These are phyloP conservation scores for Cynaeus angustus DNA, from an alignment of 2,888 invertebrate species.

Conservation along the genomic window DNA sequence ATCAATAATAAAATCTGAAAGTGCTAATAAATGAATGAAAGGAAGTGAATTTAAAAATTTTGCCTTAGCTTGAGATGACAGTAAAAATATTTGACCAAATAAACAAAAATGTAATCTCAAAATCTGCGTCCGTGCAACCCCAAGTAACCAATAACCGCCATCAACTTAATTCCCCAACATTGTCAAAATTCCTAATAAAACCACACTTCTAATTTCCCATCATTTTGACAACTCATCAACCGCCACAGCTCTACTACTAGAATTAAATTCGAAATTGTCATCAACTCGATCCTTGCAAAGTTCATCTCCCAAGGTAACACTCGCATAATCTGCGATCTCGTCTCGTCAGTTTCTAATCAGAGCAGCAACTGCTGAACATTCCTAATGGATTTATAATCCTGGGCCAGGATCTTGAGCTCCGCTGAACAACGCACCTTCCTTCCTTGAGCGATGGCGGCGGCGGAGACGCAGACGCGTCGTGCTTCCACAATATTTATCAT, in stretches of 20 bases:
- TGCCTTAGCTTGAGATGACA: too few relatives aligned
- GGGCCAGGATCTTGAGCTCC: constrained; percentile 59
- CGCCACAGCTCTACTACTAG: constrained; percentile 60
- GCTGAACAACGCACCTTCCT: constrained; percentile 58
- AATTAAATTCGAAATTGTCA: constrained; percentile 63
- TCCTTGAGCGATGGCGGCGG: constrained; percentile 65
- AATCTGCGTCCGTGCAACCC: too few relatives aligned
- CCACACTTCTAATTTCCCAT: too few relatives aligned
- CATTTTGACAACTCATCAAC: constrained; percentile 48
- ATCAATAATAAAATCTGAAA: too few relatives aligned
- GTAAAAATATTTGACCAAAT: too few relatives aligned
- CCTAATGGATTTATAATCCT: constrained; percentile 69
- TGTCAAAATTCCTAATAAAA: too few relatives aligned
- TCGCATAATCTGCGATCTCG: constrained; percentile 67
- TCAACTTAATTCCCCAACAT: too few relatives aligned
- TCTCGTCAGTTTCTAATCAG: constrained; percentile 62
- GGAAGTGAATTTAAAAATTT: too few relatives aligned
- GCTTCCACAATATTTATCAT: constrained; percentile 73
- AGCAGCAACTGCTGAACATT: constrained; percentile 64
- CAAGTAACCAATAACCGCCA: too few relatives aligned
- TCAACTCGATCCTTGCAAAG: constrained; percentile 58
- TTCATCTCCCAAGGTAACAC: constrained; percentile 69
- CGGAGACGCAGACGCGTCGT: constrained; percentile 70
- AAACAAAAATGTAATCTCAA: too few relatives aligned
- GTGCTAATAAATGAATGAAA: too few relatives aligned